Evolutionary conservation across 2,113 vertebrate genomes (phyloP), one percentile per base, ranked within the genome.

Genomic region (Synodontis membranacea): DNA sequence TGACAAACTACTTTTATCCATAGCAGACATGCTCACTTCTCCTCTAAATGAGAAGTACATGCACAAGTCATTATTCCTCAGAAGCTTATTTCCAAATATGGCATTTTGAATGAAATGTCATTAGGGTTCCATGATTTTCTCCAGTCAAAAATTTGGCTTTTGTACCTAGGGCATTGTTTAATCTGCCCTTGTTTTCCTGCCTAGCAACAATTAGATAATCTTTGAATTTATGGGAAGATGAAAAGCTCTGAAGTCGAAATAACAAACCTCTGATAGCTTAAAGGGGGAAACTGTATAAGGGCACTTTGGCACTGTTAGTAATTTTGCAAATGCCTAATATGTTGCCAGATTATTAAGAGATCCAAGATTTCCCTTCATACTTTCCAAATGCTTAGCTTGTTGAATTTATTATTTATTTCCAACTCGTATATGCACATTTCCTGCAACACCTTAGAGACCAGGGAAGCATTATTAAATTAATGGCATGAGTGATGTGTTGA

Each of bases 31-130:
- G 60, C 76, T 56, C 1, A 58, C 42, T 52, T 81, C 28, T 54
- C 23, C 44, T 58, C 6, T 46, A 86, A 72, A 81, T 34, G 54
- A 28, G 52, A 37, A 74, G 64, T 86, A 70, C 85, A 82, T 86
- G 85, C 85, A 75, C 39, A 74, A 72, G 64, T 42, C 5, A 5
- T 80, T 46, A 60, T 76, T 64, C 7, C 70, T 86, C 39, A 80
- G 48, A 70, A 80, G 75, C 76, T 42, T 68, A 70, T 86, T 64
- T 85, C 56, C 39, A 58, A 28, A 15, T 21, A 28, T 68, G 46
- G 34, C 21, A 68, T 66, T 86, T 62, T n/a, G 84, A 34, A 56
- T 44, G 62, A 81, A 58, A 60, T 86, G 64, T 68, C 62, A 52
- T 7, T 85, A 9, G 21, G 48, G 56, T 64, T 64, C 39, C 9